Evolutionary conservation across 2,888 invertebrate genomes (phyloP), one percentile per base, ranked within the genome.

Genomic region (Drosophila emarginata): DNA sequence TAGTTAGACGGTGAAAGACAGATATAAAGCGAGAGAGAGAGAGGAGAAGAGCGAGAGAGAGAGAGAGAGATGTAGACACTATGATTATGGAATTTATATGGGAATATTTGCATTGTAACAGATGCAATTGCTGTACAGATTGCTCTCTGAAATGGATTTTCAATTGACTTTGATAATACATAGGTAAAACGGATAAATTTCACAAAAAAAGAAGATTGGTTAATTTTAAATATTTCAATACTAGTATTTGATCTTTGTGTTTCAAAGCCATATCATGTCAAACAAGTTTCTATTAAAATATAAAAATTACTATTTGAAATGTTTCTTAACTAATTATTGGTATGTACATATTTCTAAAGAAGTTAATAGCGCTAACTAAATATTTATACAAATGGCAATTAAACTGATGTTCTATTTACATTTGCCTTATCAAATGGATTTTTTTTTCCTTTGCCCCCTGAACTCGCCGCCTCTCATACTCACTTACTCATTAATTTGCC

Each of bases 401-500:
- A 32, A 32, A 32, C 2, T 32, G 9, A 9, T 32, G 32, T 32
- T 32, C 26, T 18, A n/a, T 18, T 45, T 45, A 45, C 40, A 45
- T 40, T 40, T 40, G 2, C 14, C 45, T 45, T 18, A 45, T 45
- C 4, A 11, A 45, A 21, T 45, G 1, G 21, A 45, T 2, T 45
- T 45, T 14, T 15, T 40, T 7, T 15, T 15, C 15, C 15, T 9
- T 9, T 15, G 7, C 3, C 15, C 5, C 9, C n/a, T 6, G 6
- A 26, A 26, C 26, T 26, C 4, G 23, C 23, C 23, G 4, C 4
- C 37, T 4, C 37, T 2, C 11, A 1, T 36, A 3, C 28, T 36
- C 12, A 9, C 26, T 65, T 32, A 9, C 36, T 66, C 11, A 51
- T n/a, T n/a, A n/a, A n/a, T 45, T 9, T 12, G 53, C 50, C 32